Percentiles rank a stretch among this genome's conserved stretches.
Conservation (phyloP, 2,888 invertebrate species). For the Spialia ferax region DNA sequence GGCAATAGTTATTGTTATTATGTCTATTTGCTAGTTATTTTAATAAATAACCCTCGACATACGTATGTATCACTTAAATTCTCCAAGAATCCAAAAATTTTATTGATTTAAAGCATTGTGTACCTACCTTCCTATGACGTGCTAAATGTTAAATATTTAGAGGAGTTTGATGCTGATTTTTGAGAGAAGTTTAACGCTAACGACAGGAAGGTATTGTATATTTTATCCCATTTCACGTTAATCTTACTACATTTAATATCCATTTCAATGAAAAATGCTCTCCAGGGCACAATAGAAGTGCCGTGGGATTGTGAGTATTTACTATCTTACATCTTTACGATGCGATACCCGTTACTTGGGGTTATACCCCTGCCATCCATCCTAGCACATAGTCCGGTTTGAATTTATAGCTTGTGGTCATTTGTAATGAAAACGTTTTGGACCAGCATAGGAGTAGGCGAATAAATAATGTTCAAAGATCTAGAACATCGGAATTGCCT, state of each 20-base stretch:
- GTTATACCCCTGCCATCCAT: conserved; percentile 20
- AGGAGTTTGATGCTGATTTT: no score
- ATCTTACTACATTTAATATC: not conserved
- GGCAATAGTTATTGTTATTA: no score
- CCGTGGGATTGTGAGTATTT: conserved; percentile 48
- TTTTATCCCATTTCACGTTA: no score
- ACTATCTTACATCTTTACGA: conserved; percentile 52
- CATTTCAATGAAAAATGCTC: conserved; percentile 10
- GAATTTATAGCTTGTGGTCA: conserved; percentile 5
- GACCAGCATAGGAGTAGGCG: not conserved
- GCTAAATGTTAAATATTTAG: no score
- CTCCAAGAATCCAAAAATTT: no score
- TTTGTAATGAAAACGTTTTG: conserved; percentile 3
- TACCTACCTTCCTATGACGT: no score
- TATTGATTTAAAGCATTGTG: no score
- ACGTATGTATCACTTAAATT: no score
- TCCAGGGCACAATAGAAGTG: conserved; percentile 26
- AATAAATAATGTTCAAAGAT: not conserved
- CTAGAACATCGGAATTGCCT: not conserved
- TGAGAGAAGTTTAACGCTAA: no score
- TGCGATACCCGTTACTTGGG: conserved; percentile 48
- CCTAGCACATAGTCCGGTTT: conserved; percentile 21
- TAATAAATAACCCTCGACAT: conserved; percentile 2
- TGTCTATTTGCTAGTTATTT: not conserved
- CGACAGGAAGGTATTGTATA: no score